Evolutionary conservation across 1,140 invertebrate species (phyloP), one percentile per base, ranked within the genome.

Genomic region (Vanessa atalanta): DNA sequence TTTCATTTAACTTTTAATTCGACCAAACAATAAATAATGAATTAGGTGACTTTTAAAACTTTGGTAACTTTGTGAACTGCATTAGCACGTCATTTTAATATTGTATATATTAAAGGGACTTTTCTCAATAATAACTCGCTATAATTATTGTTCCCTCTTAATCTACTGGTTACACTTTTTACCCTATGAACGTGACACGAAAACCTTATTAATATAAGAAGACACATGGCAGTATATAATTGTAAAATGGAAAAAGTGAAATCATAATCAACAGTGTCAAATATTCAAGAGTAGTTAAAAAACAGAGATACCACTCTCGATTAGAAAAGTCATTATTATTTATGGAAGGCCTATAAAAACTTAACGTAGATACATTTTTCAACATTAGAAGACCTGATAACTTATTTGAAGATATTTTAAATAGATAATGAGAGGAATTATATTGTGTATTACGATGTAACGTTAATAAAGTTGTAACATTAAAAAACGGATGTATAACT

Each of bases 401-500:
- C 53, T 31, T 26, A 66, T 48, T 14, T 16, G 26, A 67, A 67
- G n/a, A 70, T 37, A 48, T 70, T 26, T 37, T 50, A 70, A 69
- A 69, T 47, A 60, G 6, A 51, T 43, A 70, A 70, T 70, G 53
- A 13, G 53, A 57, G 53, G n/a, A 57, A 57, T 53, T 53, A 23
- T 57, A 57, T 12, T 43, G 7, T 61, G 14, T 61, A 13, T 37
- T 57, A 61, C 37, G 37, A 43, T 37, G 47, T 70, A 75, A 70
- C 61, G 50, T 70, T 57, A 70, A 70, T 69, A 70, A 60, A 66
- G 67, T 65, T 60, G 64, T 75, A 75, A 75, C 63, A 70, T 70
- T 66, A 50, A 66, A 75, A 75, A 65, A 60, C 53, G 13, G 67
- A 64, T 70, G 57, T 75, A 75, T 75, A 69, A 57, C 67, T 75